Conservation (phyloP, 2,888 invertebrate species). For the Argynnis bischoffii region DNA sequence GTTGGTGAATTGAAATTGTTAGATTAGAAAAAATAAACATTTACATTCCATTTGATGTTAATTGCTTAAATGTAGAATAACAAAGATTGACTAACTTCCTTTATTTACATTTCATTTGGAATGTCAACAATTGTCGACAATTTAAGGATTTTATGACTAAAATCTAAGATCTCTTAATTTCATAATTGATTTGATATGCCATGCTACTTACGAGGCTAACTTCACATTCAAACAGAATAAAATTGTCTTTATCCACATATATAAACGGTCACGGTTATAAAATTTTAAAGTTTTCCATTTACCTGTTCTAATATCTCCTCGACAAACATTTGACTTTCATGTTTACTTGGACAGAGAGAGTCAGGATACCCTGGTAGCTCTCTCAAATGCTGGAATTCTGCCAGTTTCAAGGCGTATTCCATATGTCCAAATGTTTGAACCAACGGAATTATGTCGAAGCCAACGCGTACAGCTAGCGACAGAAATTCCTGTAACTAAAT, state of each 20-base stretch:
- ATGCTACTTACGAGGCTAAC: no score
- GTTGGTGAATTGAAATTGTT: no score
- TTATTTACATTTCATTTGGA: background rate
- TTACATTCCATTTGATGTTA: background rate
- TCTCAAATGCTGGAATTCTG: constrained; percentile 84
- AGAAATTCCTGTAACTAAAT: constrained; percentile 61
- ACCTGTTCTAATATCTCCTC: constrained; percentile 88
- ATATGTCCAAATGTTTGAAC: constrained; percentile 94
- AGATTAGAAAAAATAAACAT: no score
- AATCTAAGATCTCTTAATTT: no score
- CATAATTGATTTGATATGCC: no score
- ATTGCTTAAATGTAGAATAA: background rate
- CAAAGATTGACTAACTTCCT: background rate
- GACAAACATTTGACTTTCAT: constrained; percentile 81
- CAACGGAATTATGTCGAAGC: constrained; percentile 88
- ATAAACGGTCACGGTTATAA: no score
- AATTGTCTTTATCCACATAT: no score
- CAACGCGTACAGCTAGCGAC: constrained; percentile 73
- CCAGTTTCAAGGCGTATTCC: constrained; percentile 89
- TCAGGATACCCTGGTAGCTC: constrained; percentile 83
- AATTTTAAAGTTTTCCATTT: background rate
- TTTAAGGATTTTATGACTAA: no score
- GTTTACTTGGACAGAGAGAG: constrained; percentile 87
- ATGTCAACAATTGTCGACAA: no score
- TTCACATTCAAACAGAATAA: no score